These are phyloP conservation scores for Tuberolachnus salignus DNA, from an alignment of 2,888 invertebrate genomes.

Conservation along the genomic window DNA sequence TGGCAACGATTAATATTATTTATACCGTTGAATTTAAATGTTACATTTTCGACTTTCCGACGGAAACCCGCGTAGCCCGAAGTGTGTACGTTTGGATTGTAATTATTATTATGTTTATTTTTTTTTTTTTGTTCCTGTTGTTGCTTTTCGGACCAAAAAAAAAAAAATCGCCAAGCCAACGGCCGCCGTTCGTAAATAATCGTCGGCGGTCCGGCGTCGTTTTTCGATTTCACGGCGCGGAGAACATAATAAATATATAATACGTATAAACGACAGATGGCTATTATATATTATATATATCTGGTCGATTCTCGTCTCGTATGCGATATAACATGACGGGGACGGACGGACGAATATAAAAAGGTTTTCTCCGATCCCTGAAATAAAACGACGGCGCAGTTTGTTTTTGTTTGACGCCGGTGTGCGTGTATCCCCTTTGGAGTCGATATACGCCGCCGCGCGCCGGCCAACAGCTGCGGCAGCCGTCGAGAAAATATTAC, in stretches of 20 bases:
- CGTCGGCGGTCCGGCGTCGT: neutral
- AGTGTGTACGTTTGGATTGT: too few relatives aligned
- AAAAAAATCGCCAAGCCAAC: too few relatives aligned
- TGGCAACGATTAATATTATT: too few relatives aligned
- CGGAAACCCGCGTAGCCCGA: too few relatives aligned
- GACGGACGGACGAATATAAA: neutral
- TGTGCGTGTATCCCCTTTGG: neutral
- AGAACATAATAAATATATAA: neutral
- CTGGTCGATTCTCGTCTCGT: neutral
- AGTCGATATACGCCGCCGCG: constrained; percentile 1
- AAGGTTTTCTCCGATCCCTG: constrained; percentile 17
- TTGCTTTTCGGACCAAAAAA: too few relatives aligned
- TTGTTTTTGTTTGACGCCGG: neutral
- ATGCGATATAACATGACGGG: too few relatives aligned
- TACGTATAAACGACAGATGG: constrained; percentile 20
- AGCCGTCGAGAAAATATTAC: constrained; percentile 3
- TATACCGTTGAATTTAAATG: too few relatives aligned
- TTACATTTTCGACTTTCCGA: too few relatives aligned
- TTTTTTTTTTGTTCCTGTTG: too few relatives aligned
- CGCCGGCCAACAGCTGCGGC: neutral
- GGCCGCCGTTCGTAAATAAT: neutral
- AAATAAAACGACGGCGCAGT: constrained; percentile 7
- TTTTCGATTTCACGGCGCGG: neutral
- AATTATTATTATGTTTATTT: too few relatives aligned
- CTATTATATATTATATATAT: neutral